Conservation (phyloP, 2,113 vertebrate genomes). For the Strix aluco region DNA sequence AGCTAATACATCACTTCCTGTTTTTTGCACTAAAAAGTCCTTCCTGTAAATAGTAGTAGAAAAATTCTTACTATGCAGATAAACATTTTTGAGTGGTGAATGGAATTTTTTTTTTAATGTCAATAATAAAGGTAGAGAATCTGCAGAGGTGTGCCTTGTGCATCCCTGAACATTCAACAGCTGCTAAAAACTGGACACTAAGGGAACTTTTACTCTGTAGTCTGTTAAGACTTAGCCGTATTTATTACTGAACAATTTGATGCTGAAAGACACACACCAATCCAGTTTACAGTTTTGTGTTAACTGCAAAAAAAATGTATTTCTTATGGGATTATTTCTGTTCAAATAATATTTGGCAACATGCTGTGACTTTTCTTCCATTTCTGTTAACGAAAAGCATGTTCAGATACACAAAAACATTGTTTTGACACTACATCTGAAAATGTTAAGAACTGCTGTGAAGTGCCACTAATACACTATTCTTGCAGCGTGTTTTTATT, state of each 20-base stretch:
- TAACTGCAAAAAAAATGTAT: slow-evolving; percentile 48
- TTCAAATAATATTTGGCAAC: slow-evolving; percentile 40
- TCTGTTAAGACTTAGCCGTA: slow-evolving; percentile 67
- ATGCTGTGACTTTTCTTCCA: slow-evolving; percentile 49
- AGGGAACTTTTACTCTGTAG: slow-evolving; percentile 67
- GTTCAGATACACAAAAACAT: neutral
- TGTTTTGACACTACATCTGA: slow-evolving; percentile 64
- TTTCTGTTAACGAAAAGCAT: slow-evolving; percentile 19
- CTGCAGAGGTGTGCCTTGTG: slow-evolving; percentile 80
- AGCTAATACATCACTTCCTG: slow-evolving; percentile 70
- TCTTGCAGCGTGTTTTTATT: slow-evolving; percentile 58
- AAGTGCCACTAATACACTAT: slow-evolving; percentile 61
- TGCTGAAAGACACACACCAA: slow-evolving; percentile 69
- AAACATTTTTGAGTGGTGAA: slow-evolving; percentile 75
- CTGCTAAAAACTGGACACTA: slow-evolving; percentile 77
- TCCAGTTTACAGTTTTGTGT: slow-evolving; percentile 63
- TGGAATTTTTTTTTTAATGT: slow-evolving; percentile 70
- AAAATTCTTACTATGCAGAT: slow-evolving; percentile 85
- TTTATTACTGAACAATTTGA: slow-evolving; percentile 79
- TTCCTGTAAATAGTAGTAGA: slow-evolving; percentile 80
- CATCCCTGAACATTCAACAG: slow-evolving; percentile 77
- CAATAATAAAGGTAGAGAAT: slow-evolving; percentile 76
- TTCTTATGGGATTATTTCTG: slow-evolving; percentile 34
- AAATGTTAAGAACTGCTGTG: slow-evolving; percentile 50
- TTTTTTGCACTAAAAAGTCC: slow-evolving; percentile 82